phyloP scores from a whole-genome alignment of 2,797 vertebrate genomes.

The Phyllotis vaccarum region DNA sequence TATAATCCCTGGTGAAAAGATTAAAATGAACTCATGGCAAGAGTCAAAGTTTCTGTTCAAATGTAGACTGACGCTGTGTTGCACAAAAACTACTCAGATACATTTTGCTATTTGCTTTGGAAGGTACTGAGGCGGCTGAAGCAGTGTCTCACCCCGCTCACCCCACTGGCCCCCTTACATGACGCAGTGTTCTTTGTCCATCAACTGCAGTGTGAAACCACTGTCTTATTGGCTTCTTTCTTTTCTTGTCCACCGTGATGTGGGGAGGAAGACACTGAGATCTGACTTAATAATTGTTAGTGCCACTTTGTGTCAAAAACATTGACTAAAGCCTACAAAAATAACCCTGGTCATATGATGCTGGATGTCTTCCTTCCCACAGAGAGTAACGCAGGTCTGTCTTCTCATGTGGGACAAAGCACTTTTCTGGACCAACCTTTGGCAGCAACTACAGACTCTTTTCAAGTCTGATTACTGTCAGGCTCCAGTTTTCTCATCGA shows the following conservation, averaged over 20 bases:
- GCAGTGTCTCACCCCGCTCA: neutral
- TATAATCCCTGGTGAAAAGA: neutral
- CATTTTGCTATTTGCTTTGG: constrained; percentile 38
- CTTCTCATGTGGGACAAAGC: neutral
- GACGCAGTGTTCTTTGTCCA: neutral
- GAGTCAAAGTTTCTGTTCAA: constrained; percentile 19
- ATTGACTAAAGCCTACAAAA: neutral
- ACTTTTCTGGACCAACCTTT: neutral
- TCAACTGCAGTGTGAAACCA: neutral
- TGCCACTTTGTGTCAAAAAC: neutral
- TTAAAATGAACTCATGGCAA: neutral
- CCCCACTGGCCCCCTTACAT: neutral
- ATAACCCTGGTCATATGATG: neutral
- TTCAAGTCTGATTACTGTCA: neutral
- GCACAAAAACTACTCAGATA: neutral
- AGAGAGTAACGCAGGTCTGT: neutral
- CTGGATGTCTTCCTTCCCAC: neutral
- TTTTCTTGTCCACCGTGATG: neutral
- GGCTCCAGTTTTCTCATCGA: constrained; percentile 3
- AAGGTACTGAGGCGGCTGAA: neutral
- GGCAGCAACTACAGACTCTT: neutral
- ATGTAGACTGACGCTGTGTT: neutral
- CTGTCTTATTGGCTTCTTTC: neutral
- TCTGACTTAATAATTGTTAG: constrained; percentile 18
- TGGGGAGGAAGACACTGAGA: neutral